phyloP scores from a whole-genome alignment of 2,888 invertebrate species.

The Mesopsocus fuscifrons region DNA sequence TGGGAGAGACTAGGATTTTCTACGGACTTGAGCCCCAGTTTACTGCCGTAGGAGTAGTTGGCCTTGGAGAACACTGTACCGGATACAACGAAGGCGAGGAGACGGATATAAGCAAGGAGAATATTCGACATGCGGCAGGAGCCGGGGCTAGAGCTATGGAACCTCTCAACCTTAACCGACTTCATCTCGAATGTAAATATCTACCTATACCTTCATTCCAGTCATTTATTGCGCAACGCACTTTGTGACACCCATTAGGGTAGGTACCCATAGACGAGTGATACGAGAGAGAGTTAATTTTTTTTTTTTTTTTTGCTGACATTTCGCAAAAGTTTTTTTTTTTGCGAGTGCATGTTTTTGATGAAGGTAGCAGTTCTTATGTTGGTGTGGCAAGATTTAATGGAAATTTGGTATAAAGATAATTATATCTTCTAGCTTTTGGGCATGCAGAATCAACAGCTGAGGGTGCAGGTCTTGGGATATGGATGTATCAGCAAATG shows the following conservation, averaged over 20 bases:
- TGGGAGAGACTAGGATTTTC: conserved; percentile 37
- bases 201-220: too few relatives aligned
- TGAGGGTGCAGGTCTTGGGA: conserved; percentile 49
- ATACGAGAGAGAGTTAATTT: too few relatives aligned
- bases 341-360: too few relatives aligned
- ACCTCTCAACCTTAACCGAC: conserved; percentile 21
- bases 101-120: conserved; percentile 53
- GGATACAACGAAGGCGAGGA: conserved; percentile 47
- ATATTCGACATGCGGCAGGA: conserved; percentile 47
- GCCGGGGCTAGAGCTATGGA: conserved; percentile 37
- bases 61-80: conserved; percentile 47
- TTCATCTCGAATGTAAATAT: conserved; percentile 1
- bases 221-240: too few relatives aligned
- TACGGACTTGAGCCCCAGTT: conserved; percentile 42
- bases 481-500: conserved; percentile 52
- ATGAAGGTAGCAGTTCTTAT: too few relatives aligned
- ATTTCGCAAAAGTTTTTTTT: too few relatives aligned
- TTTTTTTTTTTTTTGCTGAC: too few relatives aligned
- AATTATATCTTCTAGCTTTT: too few relatives aligned
- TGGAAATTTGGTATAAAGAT: too few relatives aligned
- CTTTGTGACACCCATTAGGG: too few relatives aligned
- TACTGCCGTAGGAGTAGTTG: conserved; percentile 50
- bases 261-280: too few relatives aligned
- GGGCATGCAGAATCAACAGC: conserved; percentile 61
- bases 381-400: too few relatives aligned